Evolutionary conservation across 2,113 vertebrate species (phyloP), one percentile per base, ranked within the genome.

Genomic region (Noctilio leporinus): DNA sequence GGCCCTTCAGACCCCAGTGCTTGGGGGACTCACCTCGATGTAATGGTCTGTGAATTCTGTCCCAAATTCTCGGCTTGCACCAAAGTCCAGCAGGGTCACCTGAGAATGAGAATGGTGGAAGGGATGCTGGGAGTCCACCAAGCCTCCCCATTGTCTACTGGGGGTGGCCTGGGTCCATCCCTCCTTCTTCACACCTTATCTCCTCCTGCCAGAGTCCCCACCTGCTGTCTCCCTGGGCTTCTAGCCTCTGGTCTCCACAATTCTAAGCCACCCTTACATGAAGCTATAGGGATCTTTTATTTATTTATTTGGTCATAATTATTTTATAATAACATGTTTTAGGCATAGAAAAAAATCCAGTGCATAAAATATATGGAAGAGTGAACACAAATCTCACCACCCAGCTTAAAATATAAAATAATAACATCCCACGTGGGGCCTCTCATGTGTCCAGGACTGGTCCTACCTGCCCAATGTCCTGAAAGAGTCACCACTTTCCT

Each of bases 71-170:
- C 99, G 98, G 95, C 99, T 99, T 0, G 99, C 99, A 28, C 99
- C 99, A 0, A 99, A 99, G 95, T 99, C 99, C 97, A 99, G 96
- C 47, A 99, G 97, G 45, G 98, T 97, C 38, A 99, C 98, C 99
- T 99, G 91, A 62, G 47, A 91, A 69, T 1, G 3, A 65, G 11
- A 47, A 19, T 16, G 28, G 72, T 40, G 43, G 93, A 55, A 38
- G 35, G 40, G 70, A 82, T 0, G 4, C 77, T 67, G 53, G 72
- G 70, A 30, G n/a, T n/a, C 67, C 35, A 30, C 5, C 30, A 24
- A 10, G 2, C 35, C 19, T 38, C 28, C 92, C 72, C 35, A 51
- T 4, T 51, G n/a, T 62, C 53, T 49, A 3, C 16, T 1, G 10
- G 4, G 4, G 57, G 5, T 45, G 35, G n/a, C 38, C 38, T 12